Evolutionary conservation across 2,113 vertebrate genomes (phyloP).

Genomic region (Camelus bactrianus): DNA sequence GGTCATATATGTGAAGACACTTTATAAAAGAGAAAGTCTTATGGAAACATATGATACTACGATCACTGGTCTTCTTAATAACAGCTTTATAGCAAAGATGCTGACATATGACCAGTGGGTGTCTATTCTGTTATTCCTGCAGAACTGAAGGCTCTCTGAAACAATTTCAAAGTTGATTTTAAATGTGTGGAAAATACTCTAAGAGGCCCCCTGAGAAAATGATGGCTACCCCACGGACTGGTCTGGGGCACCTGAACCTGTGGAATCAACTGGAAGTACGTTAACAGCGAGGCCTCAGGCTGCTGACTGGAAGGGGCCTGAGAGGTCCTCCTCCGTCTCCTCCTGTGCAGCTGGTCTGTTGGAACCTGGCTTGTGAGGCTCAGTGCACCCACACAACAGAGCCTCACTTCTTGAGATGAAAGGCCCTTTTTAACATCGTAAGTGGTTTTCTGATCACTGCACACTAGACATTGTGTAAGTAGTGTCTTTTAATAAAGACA

Average conservation of each 20-base stretch:
- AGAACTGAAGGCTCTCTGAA: neutral
- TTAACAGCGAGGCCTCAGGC: neutral
- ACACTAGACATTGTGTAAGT: neutral
- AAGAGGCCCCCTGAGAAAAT: neutral
- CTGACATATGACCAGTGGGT: neutral
- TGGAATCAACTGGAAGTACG: neutral
- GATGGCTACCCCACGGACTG: neutral
- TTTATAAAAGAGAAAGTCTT: neutral
- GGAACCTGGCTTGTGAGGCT: neutral
- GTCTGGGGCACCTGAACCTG: neutral
- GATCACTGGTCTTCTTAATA: neutral
- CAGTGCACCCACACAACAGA: neutral
- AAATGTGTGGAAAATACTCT: neutral
- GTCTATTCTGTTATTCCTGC: neutral
- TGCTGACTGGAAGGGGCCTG: neutral
- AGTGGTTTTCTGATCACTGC: neutral
- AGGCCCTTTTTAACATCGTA: neutral
- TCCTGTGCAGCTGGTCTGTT: neutral
- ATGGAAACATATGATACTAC: rapidly evolving
- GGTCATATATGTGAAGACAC: neutral
- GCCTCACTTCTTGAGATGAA: neutral
- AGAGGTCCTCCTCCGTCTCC: neutral
- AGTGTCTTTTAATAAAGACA: neutral
- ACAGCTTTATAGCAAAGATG: neutral
- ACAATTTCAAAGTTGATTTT: neutral